Conservation (phyloP, 2,888 invertebrate species). For the Caenorhabditis angaria region DNA sequence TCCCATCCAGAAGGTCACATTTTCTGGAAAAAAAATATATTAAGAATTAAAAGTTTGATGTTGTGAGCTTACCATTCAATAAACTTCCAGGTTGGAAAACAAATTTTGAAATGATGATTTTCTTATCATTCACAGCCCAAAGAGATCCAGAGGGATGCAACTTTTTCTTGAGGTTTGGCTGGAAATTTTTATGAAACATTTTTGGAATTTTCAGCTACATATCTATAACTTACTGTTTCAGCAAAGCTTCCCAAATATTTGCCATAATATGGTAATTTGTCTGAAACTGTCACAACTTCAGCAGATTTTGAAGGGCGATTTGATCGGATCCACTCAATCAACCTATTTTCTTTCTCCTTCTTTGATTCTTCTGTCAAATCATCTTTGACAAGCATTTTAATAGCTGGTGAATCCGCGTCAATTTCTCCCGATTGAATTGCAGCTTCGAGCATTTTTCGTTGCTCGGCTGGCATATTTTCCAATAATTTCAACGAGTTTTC, state of each 20-base stretch:
- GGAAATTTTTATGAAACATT: constrained; percentile 4
- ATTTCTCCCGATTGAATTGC: constrained; percentile 66
- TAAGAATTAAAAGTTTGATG: not conserved
- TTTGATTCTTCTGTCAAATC: constrained; percentile 48
- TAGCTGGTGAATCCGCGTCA: constrained; percentile 53
- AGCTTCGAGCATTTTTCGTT: constrained; percentile 58
- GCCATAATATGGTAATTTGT: constrained; percentile 70
- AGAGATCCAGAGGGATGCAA: constrained; percentile 63
- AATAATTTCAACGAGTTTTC: constrained; percentile 47
- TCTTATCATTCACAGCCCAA: constrained; percentile 66
- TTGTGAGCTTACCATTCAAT: constrained; percentile 42
- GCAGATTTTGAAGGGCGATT: constrained; percentile 59
- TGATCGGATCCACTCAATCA: constrained; percentile 69
- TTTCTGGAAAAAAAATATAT: constrained; percentile 57
- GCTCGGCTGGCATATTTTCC: constrained; percentile 50
- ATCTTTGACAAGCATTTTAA: constrained; percentile 32
- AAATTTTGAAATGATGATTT: constrained; percentile 70
- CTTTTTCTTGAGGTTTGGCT: constrained; percentile 34
- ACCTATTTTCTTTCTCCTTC: constrained; percentile 58
- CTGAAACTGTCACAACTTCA: constrained; percentile 39
- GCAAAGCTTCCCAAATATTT: constrained; percentile 68
- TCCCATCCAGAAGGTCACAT: constrained; percentile 72
- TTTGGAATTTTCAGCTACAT: not conserved
- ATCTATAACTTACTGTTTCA: constrained; percentile 44
- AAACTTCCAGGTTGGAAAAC: constrained; percentile 66